phyloP scores from a whole-genome alignment of 2,797 vertebrate species.

The Petrocephalus schoutedeni region DNA sequence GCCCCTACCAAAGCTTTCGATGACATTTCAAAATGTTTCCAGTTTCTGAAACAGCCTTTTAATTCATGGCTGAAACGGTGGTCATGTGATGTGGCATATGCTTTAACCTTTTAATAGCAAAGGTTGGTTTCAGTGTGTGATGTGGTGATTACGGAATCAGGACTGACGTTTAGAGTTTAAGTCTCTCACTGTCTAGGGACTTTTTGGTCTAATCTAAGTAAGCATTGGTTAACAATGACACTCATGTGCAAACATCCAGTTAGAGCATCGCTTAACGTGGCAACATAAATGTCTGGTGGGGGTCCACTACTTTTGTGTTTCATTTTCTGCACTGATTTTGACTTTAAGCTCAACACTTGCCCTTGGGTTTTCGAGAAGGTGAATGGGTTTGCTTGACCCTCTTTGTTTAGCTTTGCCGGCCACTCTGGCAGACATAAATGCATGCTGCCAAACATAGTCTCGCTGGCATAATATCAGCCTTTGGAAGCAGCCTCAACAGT shows the following conservation, averaged over 20 bases:
- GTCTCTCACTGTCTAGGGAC: not conserved
- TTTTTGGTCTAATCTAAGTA: not conserved
- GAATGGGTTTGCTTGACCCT: not conserved
- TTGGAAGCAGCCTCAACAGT: conserved; percentile 5
- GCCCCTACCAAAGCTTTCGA: not conserved
- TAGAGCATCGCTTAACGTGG: not conserved
- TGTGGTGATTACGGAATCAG: not conserved
- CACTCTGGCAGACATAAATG: not conserved
- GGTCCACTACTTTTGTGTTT: not conserved
- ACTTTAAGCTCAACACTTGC: not conserved
- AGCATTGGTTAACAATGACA: not conserved
- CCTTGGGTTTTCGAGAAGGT: not conserved
- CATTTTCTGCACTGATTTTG: not conserved
- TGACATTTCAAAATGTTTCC: not conserved
- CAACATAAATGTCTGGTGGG: not conserved
- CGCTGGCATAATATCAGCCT: not conserved
- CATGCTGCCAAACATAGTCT: conserved; percentile 13
- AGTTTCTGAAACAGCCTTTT: not conserved
- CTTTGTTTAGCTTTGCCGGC: not conserved
- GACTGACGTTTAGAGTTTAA: not conserved
- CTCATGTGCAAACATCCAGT: not conserved
- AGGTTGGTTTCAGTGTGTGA: not conserved
- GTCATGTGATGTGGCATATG: not conserved
- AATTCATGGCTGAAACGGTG: not conserved
- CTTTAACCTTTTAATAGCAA: not conserved